Evolutionary conservation across 2,888 invertebrate genomes (phyloP).

Genomic region (Hirtodrosophila histrioides): DNA sequence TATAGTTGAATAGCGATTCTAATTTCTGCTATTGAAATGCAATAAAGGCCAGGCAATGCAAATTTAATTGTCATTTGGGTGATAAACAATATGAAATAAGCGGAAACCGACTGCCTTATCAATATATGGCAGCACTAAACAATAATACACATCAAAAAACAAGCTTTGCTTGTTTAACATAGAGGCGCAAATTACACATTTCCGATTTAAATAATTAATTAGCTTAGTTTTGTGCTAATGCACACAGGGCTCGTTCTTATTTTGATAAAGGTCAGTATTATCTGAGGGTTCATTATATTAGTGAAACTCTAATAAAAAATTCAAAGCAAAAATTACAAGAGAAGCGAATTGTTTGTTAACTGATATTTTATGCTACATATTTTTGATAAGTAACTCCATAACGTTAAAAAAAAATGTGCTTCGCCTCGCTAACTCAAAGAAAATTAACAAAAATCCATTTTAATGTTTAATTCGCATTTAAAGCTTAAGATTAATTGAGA

Average conservation of each 20-base stretch:
- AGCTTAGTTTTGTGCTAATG: too few relatives aligned
- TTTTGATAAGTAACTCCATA: too few relatives aligned
- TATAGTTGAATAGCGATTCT: constrained; percentile 38
- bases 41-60: constrained; percentile 48
- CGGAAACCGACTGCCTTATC: constrained; percentile 14
- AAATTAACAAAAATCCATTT: constrained; percentile 10
- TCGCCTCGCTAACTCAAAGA: not conserved
- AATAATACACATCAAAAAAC: constrained; percentile 1
- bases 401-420: not conserved
- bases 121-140: constrained; percentile 16
- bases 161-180: constrained; percentile 10
- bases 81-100: constrained; percentile 41
- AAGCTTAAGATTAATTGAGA: constrained; percentile 33
- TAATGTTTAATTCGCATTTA: constrained; percentile 16
- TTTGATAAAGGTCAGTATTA: not conserved
- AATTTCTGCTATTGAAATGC: constrained; percentile 58
- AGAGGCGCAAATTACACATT: constrained; percentile 11
- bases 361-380: too few relatives aligned
- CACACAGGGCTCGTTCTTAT: not conserved
- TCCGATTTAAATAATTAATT: too few relatives aligned
- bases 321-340: too few relatives aligned
- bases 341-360: too few relatives aligned
- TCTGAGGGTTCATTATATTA: not conserved
- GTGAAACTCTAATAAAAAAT: not conserved
- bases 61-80: constrained; percentile 54